Evolutionary conservation across 2,113 vertebrate species (phyloP), one percentile per base, ranked within the genome.

Genomic region (Mus pahari): DNA sequence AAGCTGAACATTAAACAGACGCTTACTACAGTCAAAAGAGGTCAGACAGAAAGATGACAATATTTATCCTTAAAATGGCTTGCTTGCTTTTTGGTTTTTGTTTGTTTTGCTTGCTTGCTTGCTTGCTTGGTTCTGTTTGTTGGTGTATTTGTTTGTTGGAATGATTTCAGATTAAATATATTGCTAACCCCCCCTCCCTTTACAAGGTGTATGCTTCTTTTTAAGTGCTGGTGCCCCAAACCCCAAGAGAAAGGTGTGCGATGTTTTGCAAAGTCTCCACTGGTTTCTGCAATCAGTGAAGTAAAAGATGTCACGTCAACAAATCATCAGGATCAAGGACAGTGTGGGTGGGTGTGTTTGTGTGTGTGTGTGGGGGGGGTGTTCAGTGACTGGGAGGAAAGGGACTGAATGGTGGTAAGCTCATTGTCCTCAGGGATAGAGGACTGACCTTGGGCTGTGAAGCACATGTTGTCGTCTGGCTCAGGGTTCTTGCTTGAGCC

Each of bases 381-480:
- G 31, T 58, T 92, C 90, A 74, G 86, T 94, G 22, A n/a, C 9
- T 90, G 26, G 64, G 45, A 13, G 22, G 0, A 87, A 89, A 89
- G 81, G 89, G 89, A 96, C 93, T 83, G 33, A 55, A 79, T 86
- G 42, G 55, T 78, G 7, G 95, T 55, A 93, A 91, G 50, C n/a
- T 19, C 86, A 42, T 60, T 48, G 28, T 62, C 36, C 42, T 94
- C 86, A 48, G 68, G 62, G 96, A 83, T 4, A 91, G 73, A 87
- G 94, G 39, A 74, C 50, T 95, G 97, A 95, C 89, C 81, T 92
- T 83, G 77, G 60, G 62, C 91, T 83, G 19, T 53, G 68, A 95
- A 92, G 90, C 83, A 91, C 71, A 48, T 55, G 66, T 31, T 3
- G 20, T 66, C 58, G 22, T 11, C 3, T 24, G 66, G 42, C 53